Evolutionary conservation across 1,140 invertebrate species (phyloP).

Genomic region (Drosophila saltans): DNA sequence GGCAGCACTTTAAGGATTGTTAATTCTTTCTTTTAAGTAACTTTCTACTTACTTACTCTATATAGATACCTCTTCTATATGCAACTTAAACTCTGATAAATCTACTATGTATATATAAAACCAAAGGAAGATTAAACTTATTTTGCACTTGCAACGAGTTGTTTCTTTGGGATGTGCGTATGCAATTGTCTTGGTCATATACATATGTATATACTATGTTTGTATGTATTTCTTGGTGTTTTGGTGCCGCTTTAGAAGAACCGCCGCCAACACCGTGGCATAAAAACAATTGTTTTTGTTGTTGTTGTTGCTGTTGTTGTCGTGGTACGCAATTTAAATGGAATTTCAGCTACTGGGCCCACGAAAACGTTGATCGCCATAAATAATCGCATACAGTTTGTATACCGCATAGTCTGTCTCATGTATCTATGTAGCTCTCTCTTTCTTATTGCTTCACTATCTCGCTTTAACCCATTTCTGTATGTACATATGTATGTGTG

Average conservation of each 20-base stretch:
- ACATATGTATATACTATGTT: background rate
- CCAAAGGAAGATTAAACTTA: too few species aligned
- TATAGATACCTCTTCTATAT: too few species aligned
- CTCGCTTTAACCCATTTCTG: background rate
- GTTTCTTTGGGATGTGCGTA: too few species aligned
- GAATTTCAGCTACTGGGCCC: slow-evolving; percentile 76
- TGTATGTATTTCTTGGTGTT: slow-evolving; percentile 30
- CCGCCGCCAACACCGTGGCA: slow-evolving; percentile 73
- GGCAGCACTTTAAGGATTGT: too few species aligned
- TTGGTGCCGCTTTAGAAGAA: slow-evolving; percentile 66
- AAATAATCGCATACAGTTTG: slow-evolving; percentile 67
- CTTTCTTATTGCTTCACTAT: too few species aligned
- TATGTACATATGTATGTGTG: too few species aligned
- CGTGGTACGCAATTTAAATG: slow-evolving; percentile 78
- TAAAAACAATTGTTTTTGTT: slow-evolving; percentile 67
- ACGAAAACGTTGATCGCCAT: slow-evolving; percentile 71
- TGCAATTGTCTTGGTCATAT: too few species aligned
- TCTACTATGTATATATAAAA: too few species aligned
- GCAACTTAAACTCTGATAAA: too few species aligned
- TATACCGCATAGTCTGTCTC: background rate
- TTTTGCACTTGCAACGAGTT: too few species aligned
- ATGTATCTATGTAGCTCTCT: background rate
- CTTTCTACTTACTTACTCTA: too few species aligned
- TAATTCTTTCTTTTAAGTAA: too few species aligned
- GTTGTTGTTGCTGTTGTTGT: slow-evolving; percentile 48